These are phyloP conservation scores for Drosophila pseudotakahashii DNA, from an alignment of 2,888 invertebrate genomes.

Conservation along the genomic window DNA sequence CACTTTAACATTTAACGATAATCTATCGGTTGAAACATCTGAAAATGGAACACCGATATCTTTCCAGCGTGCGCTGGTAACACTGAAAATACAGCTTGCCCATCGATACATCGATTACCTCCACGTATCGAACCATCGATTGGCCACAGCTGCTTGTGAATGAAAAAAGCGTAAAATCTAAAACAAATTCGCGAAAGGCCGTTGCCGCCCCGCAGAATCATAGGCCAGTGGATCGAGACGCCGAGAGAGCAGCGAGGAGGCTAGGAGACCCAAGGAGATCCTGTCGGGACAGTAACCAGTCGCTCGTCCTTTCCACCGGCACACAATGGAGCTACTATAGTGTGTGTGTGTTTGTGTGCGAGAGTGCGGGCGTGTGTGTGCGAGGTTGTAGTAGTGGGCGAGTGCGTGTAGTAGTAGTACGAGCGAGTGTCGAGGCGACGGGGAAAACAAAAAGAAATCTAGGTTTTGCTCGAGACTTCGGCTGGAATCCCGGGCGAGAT, in stretches of 20 bases:
- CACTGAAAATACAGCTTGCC: not conserved
- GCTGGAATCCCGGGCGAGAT: constrained; percentile 10
- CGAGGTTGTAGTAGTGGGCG: constrained; percentile 47
- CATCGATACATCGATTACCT: constrained; percentile 7
- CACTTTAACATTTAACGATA: not conserved
- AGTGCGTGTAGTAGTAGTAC: constrained; percentile 65
- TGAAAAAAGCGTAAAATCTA: constrained; percentile 68
- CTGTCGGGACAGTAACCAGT: constrained; percentile 4
- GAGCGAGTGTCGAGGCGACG: constrained; percentile 57
- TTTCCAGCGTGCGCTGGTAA: not conserved
- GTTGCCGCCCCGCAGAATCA: constrained; percentile 12
- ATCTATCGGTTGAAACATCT: not conserved
- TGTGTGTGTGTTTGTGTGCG: constrained; percentile 21
- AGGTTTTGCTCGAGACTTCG: constrained; percentile 15
- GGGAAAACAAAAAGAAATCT: constrained; percentile 50
- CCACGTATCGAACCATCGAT: constrained; percentile 26
- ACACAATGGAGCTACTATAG: constrained; percentile 28
- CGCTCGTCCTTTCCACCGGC: constrained; percentile 33
- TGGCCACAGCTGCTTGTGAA: constrained; percentile 71
- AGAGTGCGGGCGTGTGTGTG: constrained; percentile 47
- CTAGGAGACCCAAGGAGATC: not conserved
- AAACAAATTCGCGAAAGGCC: constrained; percentile 54
- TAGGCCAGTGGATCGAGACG: constrained; percentile 8
- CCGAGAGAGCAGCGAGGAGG: not conserved
- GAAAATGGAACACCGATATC: too few species aligned